These are phyloP conservation scores for Holacanthus passer DNA, from an alignment of 2,113 vertebrate genomes.

Conservation along the genomic window DNA sequence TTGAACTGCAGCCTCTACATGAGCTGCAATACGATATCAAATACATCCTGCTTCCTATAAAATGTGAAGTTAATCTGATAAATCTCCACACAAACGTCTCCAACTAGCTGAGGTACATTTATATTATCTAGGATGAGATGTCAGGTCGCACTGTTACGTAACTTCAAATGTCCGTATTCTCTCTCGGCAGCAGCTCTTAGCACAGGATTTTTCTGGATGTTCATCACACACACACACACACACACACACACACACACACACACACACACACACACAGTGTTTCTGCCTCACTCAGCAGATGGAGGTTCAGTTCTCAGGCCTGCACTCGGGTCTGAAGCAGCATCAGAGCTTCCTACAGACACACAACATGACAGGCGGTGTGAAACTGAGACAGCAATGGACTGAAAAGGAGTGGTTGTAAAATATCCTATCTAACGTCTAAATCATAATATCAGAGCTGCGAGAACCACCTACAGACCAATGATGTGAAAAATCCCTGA, in stretches of 20 bases:
- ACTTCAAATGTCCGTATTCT: conserved; percentile 38
- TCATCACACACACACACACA: conserved; percentile 38
- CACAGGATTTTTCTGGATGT: conserved; percentile 53
- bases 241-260: conserved; percentile 31
- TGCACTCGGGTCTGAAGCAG: conserved; percentile 24
- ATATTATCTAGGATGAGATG: conserved; percentile 1
- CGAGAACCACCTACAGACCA: background rate
- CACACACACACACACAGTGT: conserved; percentile 11
- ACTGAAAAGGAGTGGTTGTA: background rate
- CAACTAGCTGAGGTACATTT: background rate
- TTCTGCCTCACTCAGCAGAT: conserved; percentile 55
- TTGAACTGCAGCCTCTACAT: background rate
- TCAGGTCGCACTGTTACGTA: conserved; percentile 38
- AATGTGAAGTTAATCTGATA: conserved; percentile 10
- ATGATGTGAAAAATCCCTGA: background rate
- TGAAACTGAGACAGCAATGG: conserved; percentile 1
- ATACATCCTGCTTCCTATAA: background rate
- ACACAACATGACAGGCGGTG: background rate
- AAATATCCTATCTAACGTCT: conserved; percentile 9
- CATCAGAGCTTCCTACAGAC: conserved; percentile 20
- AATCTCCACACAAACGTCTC: background rate
- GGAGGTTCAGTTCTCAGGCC: conserved; percentile 29
- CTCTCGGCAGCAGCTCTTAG: conserved; percentile 20
- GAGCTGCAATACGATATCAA: background rate
- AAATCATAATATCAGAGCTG: background rate